A percentile compares a stretch with the other conserved stretches of the same genome.
Evolutionary conservation across 2,888 invertebrate genomes (phyloP).

Genomic region (Platycheirus rosarum): DNA sequence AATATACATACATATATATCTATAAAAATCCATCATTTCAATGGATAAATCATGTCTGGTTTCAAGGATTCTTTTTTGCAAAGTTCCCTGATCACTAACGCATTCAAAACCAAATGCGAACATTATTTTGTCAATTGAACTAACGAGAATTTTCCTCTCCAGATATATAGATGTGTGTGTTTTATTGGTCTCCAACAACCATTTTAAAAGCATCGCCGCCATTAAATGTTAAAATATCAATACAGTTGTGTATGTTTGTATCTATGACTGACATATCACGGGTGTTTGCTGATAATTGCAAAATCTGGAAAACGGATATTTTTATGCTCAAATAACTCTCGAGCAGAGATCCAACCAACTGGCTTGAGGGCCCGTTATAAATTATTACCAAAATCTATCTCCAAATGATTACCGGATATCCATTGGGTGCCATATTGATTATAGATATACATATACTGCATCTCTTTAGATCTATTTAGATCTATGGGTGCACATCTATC

Average conservation of each 20-base stretch:
- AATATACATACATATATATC: too few species aligned
- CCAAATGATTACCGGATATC: constrained; percentile 52
- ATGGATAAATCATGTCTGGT: constrained; percentile 25
- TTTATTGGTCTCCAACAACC: constrained; percentile 31
- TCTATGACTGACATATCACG: not conserved
- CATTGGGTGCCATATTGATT: constrained; percentile 10
- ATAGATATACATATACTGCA: not conserved
- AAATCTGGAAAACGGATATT: constrained; percentile 40
- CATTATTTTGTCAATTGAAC: constrained; percentile 48
- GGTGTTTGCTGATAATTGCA: constrained; percentile 41
- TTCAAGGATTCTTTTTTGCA: not conserved
- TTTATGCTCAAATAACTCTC: constrained; percentile 38
- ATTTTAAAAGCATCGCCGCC: constrained; percentile 51
- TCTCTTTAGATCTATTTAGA: not conserved
- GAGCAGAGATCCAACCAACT: not conserved
- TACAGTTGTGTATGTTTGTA: constrained; percentile 6
- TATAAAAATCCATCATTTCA: constrained; percentile 1
- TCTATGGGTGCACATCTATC: not conserved
- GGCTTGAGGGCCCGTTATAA: constrained; percentile 36
- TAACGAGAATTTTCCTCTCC: constrained; percentile 37
- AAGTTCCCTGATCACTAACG: constrained; percentile 32
- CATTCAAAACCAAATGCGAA: constrained; percentile 49
- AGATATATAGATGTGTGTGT: not conserved
- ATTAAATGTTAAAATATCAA: constrained; percentile 50
- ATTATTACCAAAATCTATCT: constrained; percentile 66